Percentiles rank a stretch among this genome's conserved stretches.
phyloP scores from a whole-genome alignment of 1,140 invertebrate genomes.

The Diuraphis noxia region DNA sequence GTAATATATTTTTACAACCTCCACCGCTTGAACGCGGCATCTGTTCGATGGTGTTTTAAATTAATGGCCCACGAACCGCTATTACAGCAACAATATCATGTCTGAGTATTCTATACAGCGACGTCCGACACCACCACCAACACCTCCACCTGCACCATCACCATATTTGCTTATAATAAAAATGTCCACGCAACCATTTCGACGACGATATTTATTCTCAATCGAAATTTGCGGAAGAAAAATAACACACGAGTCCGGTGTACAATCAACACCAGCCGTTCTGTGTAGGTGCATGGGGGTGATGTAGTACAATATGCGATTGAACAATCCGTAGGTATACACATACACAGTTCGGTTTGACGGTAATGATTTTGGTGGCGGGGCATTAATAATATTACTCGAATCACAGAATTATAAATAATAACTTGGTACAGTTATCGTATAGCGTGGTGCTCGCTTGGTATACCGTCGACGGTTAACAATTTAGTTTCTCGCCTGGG shows the following conservation, averaged over 20 bases:
- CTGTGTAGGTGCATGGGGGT: neutral
- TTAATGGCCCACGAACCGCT: constrained; percentile 6
- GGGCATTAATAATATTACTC: neutral
- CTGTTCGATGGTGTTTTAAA: neutral
- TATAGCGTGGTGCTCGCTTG: no score
- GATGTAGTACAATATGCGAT: neutral
- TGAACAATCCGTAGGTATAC: no score
- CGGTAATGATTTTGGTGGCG: neutral
- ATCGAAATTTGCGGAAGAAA: neutral
- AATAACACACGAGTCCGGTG: no score
- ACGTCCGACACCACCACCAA: neutral
- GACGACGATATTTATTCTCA: neutral
- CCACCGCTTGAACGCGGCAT: neutral
- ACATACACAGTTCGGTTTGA: neutral
- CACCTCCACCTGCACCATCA: neutral
- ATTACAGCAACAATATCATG: neutral
- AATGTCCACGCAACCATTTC: neutral
- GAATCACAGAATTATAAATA: neutral
- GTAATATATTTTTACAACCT: constrained; percentile 30
- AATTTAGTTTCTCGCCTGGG: neutral
- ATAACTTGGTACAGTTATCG: neutral
- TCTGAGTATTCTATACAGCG: neutral
- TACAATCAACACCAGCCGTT: neutral
- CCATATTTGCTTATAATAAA: neutral
- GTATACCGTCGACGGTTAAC: neutral